Conservation (phyloP, 2,797 vertebrate species). For the Ctenopoma multispine region DNA sequence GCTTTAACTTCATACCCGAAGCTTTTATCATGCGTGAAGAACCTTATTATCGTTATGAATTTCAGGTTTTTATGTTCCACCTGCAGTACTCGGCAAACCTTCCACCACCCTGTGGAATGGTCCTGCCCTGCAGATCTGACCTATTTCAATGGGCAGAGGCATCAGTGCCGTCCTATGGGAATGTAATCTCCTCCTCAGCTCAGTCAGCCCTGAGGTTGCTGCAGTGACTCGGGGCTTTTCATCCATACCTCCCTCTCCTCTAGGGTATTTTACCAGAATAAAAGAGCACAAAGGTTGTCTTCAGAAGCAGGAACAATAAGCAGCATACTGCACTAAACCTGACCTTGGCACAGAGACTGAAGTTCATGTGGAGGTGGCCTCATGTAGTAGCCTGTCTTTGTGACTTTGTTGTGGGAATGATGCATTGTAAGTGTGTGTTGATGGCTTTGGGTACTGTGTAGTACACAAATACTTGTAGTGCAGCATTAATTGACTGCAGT, state of each 20-base stretch:
- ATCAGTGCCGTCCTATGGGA: constrained; percentile 29
- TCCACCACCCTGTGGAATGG: constrained; percentile 16
- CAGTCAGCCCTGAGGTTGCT: constrained; percentile 48
- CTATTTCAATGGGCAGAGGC: constrained; percentile 33
- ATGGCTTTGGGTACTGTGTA: neutral
- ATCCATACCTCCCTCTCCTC: constrained; percentile 27
- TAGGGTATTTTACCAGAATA: constrained; percentile 29
- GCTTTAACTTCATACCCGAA: constrained; percentile 6
- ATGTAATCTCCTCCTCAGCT: constrained; percentile 54
- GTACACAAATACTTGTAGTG: neutral
- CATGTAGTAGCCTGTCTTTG: neutral
- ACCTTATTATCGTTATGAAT: constrained; percentile 17
- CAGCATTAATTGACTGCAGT: neutral
- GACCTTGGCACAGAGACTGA: constrained; percentile 27
- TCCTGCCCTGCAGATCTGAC: constrained; percentile 33
- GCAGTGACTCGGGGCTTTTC: constrained; percentile 54
- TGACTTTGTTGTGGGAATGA: constrained; percentile 7
- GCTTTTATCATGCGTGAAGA: constrained; percentile 13
- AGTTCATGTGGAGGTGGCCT: constrained; percentile 9
- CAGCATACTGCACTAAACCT: constrained; percentile 7
- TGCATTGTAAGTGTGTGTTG: neutral
- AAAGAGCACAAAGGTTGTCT: constrained; percentile 31
- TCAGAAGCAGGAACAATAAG: constrained; percentile 23
- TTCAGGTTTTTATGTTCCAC: constrained; percentile 20
- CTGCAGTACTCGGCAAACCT: constrained; percentile 21